Base-by-base conservation (phyloP, 2,888 invertebrate species). In the Ectemnius continuus region DNA sequence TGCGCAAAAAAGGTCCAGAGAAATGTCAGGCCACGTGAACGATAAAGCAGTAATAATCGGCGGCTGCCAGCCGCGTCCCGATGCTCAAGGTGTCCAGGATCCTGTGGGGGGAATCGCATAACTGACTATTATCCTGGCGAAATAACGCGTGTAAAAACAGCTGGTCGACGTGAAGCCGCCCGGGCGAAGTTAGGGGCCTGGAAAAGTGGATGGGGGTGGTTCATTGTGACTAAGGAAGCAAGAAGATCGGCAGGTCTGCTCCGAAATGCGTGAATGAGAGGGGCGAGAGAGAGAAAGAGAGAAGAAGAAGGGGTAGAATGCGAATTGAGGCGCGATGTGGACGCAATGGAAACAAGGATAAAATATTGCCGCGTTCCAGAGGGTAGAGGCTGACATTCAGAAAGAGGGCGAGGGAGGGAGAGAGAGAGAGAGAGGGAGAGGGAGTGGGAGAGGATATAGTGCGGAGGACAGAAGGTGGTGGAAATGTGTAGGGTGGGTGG, bases 311-410 rank as follows among this genome's bases (percentile, higher is more conserved):
- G 11, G 23, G 16, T 20, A 45, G 11, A 46, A 61, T 18, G 62
- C 56, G 58, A 11, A 20, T 69, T 65, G 58, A 46, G 28, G 23
- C 48, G 23, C 36, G 57, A 62, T 70, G 69, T 61, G 74, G 65
- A 70, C 74, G 77, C 77, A 79, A 75, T 71, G 65, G 76, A 74
- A 77, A 73, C 74, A 68, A 63, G 80, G 74, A 82, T 80, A 72
- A 81, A 82, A 71, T 73, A 75, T 67, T 58, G 70, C 72, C 75
- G 67, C 58, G 70, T 66, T 48, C 60, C 46, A 16, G 57, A 70
- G 63, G 58, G 67, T 56, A 47, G 23, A 36, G 18, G 48, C 18
- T 18, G 57, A 11, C 13, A 36, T 36, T 36, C 8, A 36, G 36
- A 36, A 36, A 36, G 36, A 36, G 16, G 23, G 26, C 56, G 61